These are phyloP conservation scores for Myopa testacea DNA, from an alignment of 2,888 invertebrate species.

Conservation along the genomic window DNA sequence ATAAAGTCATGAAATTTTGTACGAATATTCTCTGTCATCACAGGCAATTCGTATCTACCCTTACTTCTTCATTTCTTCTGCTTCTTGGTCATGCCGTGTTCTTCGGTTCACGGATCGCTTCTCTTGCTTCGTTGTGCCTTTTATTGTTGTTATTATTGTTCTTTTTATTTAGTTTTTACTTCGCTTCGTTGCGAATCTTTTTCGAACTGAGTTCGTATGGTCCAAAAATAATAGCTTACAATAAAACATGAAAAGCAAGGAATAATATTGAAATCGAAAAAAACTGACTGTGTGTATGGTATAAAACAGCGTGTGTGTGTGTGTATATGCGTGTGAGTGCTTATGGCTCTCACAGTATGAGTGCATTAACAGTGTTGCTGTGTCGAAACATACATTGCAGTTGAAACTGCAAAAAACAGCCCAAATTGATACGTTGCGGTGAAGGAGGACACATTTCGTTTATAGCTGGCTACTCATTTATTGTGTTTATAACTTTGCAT, in stretches of 20 bases:
- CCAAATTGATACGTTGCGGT: too few relatives aligned
- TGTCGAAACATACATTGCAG: too few relatives aligned
- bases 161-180: background rate
- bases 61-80: background rate
- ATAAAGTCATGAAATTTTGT: too few relatives aligned
- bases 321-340: constrained; percentile 8
- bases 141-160: background rate
- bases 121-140: background rate
- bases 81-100: constrained; percentile 1
- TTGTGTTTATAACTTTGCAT: too few relatives aligned
- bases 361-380: too few relatives aligned
- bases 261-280: background rate
- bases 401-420: too few relatives aligned
- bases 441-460: too few relatives aligned
- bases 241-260: background rate
- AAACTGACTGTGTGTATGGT: background rate
- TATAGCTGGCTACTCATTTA: too few relatives aligned
- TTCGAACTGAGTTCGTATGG: background rate
- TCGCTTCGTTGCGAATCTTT: background rate
- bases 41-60: constrained; percentile 10
- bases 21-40: too few relatives aligned
- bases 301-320: background rate
- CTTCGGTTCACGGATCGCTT: background rate
- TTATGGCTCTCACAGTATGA: background rate
- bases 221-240: constrained; percentile 7